These are phyloP conservation scores for Cartodere bifasciata DNA, from an alignment of 2,888 invertebrate species.

Conservation along the genomic window DNA sequence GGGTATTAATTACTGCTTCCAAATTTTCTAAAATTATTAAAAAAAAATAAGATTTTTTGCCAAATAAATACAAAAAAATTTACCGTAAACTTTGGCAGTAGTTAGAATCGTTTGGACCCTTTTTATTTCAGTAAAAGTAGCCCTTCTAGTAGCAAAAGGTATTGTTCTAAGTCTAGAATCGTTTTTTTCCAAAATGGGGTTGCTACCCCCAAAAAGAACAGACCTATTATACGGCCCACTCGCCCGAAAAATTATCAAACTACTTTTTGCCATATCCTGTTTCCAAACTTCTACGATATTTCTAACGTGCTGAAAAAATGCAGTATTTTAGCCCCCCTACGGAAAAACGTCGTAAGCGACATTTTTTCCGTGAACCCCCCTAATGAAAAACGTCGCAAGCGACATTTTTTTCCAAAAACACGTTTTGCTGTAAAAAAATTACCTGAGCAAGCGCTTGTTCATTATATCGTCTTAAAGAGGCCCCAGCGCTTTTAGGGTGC, in stretches of 20 bases:
- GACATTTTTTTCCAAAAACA: too few species aligned
- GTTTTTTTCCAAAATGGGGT: slow-evolving; percentile 49
- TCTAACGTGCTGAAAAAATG: slow-evolving; percentile 54
- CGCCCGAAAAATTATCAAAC: slow-evolving; percentile 64
- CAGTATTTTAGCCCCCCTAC: too few species aligned
- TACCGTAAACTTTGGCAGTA: slow-evolving; percentile 54
- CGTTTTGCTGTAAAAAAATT: slow-evolving; percentile 29
- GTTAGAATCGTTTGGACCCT: slow-evolving; percentile 59
- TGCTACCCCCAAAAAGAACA: slow-evolving; percentile 62
- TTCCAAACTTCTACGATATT: slow-evolving; percentile 58
- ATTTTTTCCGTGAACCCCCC: too few species aligned
- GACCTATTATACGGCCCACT: slow-evolving; percentile 58
- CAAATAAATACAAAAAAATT: slow-evolving; percentile 11
- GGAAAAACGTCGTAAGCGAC: too few species aligned
- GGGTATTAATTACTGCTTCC: slow-evolving; percentile 30
- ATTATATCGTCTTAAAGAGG: slow-evolving; percentile 67
- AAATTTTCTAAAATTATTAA: slow-evolving; percentile 37
- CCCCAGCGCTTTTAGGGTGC: slow-evolving; percentile 67
- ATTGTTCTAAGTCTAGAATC: slow-evolving; percentile 54
- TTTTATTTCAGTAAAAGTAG: slow-evolving; percentile 68
- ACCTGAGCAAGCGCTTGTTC: slow-evolving; percentile 64
- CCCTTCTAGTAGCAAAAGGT: slow-evolving; percentile 71
- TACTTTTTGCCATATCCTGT: slow-evolving; percentile 49
- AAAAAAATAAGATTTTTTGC: slow-evolving; percentile 1
- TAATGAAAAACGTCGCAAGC: too few species aligned